Percentiles rank a stretch among this genome's conserved stretches.
phyloP scores from a whole-genome alignment of 2,888 invertebrate genomes.

The Himalopsyche anomala region DNA sequence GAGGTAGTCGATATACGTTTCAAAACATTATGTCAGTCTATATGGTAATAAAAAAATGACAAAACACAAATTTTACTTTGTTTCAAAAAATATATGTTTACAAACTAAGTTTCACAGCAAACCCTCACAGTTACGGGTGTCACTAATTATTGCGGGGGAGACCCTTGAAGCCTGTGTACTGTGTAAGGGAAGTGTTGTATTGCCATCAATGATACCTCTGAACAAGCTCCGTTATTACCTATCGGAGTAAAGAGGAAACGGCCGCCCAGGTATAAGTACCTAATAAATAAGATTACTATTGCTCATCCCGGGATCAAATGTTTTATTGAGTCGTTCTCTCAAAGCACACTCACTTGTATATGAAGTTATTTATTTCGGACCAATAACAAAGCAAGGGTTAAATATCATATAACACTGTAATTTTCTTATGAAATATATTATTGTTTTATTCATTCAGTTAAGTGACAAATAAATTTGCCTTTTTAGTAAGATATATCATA shows the following conservation, averaged over 20 bases:
- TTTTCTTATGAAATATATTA: no score
- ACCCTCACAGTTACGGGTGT: conserved; percentile 58
- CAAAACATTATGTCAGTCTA: no score
- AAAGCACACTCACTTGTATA: not conserved
- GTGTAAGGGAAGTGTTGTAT: conserved; percentile 30
- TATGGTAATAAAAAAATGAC: no score
- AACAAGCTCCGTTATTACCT: conserved; percentile 26
- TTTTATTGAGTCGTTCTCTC: conserved; percentile 2
- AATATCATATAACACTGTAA: no score
- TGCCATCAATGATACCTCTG: conserved; percentile 29
- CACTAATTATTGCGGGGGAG: conserved; percentile 62
- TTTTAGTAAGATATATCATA: no score
- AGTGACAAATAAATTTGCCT: no score
- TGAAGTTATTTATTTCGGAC: not conserved
- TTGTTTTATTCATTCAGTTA: no score
- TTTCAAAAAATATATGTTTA: no score
- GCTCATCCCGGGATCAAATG: not conserved
- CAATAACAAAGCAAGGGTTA: no score
- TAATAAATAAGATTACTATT: conserved; percentile 6
- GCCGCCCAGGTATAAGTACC: conserved; percentile 6
- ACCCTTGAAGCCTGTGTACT: conserved; percentile 45
- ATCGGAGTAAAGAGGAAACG: conserved; percentile 3
- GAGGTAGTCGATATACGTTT: no score
- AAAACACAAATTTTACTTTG: no score
- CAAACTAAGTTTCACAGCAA: not conserved